Base-by-base conservation (phyloP, 2,888 invertebrate species). In the Archips crataeganus region DNA sequence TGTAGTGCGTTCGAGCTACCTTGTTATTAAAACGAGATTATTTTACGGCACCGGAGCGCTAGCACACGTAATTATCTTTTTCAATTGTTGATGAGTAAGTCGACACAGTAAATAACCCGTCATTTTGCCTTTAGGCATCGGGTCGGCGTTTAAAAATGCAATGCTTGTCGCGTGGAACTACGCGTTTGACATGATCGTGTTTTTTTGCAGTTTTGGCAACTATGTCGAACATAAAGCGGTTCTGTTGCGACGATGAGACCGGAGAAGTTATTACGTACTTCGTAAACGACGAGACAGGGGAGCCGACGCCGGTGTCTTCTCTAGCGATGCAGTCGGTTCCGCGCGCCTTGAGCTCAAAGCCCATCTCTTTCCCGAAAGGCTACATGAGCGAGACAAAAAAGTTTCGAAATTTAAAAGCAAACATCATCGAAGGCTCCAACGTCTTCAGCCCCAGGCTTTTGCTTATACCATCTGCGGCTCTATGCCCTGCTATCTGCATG, bases 381-480 rank as follows among this genome's bases (percentile, higher is more conserved):
- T 86, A 85, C 66, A 81, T 88, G 63, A 85, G 85, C 72, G 89
- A 86, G 71, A 87, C 87, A 0, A 91, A 88, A 75, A 90, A 90
- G 77, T 91, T 90, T 67, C 86, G 90, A 76, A 83, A 81, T 0
- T 77, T 93, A 1, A 91, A 92, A 79, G 90, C 85, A 2, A 88
- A 88, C 49, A 93, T 93, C 47, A 81, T 92, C 5, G 87, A 88
- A 13, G 93, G 93, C 3, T 89, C 90, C 0, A 92, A 93, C 70
- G 85, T 81, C 39, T 87, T 91, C 36, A 94, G 92, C 78, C 90
- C 91, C 79, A 90, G 95, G 73, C 84, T 96, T 79, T 94, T 96
- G 74, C 89, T 96, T 11, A 90, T 96, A 78, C 96, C 96, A 0
- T 95, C 96, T 2, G 80, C 96, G 0, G 95, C 96, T 86, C 87